phyloP scores from a whole-genome alignment of 2,797 vertebrate species.

The Sternotherus odoratus region DNA sequence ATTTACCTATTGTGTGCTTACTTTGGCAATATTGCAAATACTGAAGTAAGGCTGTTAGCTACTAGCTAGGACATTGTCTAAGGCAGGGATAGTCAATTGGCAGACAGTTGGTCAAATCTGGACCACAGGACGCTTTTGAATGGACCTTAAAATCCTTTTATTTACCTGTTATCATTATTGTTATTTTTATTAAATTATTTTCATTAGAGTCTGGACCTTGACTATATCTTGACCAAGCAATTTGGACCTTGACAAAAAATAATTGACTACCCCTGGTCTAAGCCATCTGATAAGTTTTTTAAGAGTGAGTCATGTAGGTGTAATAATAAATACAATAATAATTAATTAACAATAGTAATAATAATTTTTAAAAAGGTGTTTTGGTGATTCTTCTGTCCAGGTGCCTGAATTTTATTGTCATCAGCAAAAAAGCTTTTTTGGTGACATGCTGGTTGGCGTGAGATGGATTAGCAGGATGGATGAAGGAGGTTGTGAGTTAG shows the following conservation, averaged over 20 bases:
- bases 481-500: not conserved
- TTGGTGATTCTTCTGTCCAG: not conserved
- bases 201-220: too few relatives aligned
- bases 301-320: not conserved
- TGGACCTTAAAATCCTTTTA: too few relatives aligned
- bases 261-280: not conserved
- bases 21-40: not conserved
- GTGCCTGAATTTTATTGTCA: not conserved
- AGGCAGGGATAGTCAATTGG: not conserved
- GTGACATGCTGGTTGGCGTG: not conserved
- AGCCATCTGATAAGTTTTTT: not conserved
- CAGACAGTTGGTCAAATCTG: too few relatives aligned
- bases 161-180: too few relatives aligned
- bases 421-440: not conserved
- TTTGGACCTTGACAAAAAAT: too few relatives aligned
- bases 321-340: rapidly evolving
- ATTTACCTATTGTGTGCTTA: not conserved
- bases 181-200: too few relatives aligned
- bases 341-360: not conserved
- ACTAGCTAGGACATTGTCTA: not conserved
- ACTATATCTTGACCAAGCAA: too few relatives aligned
- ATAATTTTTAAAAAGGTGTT: not conserved
- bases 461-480: not conserved
- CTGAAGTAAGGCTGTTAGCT: not conserved
- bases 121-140: too few relatives aligned